Evolutionary conservation across 2,113 vertebrate genomes (phyloP).

Genomic region (Grallaria varia): DNA sequence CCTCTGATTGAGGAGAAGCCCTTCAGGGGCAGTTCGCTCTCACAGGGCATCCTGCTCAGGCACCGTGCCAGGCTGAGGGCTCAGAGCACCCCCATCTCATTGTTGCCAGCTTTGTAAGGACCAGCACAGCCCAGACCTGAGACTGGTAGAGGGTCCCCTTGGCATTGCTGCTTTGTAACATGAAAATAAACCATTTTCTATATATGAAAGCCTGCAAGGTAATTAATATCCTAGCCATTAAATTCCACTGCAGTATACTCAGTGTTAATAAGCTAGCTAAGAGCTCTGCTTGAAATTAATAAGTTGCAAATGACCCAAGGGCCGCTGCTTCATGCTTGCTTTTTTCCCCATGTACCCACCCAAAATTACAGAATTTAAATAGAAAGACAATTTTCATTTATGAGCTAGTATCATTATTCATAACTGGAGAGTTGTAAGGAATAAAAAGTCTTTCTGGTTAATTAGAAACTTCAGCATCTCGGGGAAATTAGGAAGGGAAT

Average conservation of each 20-base stretch:
- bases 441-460: slow-evolving; percentile 61
- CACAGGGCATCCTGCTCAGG: not conserved
- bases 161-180: not conserved
- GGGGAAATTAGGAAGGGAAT: not conserved
- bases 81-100: not conserved
- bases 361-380: slow-evolving; percentile 67
- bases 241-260: slow-evolving; percentile 40
- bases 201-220: slow-evolving; percentile 29
- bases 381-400: slow-evolving; percentile 75
- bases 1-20: not conserved
- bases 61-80: not conserved
- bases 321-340: slow-evolving; percentile 42
- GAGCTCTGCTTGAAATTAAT: slow-evolving; percentile 73
- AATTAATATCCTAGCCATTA: slow-evolving; percentile 67
- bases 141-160: not conserved
- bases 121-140: not conserved
- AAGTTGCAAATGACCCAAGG: slow-evolving; percentile 75
- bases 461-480: slow-evolving; percentile 64
- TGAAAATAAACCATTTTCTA: slow-evolving; percentile 12
- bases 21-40: not conserved
- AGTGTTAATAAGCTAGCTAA: slow-evolving; percentile 63
- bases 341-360: slow-evolving; percentile 34
- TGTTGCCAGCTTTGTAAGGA: not conserved
- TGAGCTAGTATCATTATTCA: slow-evolving; percentile 68
- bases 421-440: slow-evolving; percentile 61